Evolutionary conservation across 2,113 vertebrate species (phyloP), one percentile per base, ranked within the genome.

Genomic region (Burhinus bistriatus): DNA sequence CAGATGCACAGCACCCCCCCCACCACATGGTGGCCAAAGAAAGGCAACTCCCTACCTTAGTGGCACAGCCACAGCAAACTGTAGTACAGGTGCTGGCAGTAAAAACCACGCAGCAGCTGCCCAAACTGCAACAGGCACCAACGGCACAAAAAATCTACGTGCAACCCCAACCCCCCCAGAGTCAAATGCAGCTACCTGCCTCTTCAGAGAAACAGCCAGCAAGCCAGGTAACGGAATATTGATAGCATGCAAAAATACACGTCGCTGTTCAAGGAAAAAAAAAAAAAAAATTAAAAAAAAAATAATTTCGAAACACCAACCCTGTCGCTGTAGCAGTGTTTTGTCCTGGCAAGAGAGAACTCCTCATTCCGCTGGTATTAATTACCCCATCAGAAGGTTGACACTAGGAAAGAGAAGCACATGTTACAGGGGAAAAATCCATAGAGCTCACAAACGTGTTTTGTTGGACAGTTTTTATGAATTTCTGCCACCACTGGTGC

Each of bases 41-140:
- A 98, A 97, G 98, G 97, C 98, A 99, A 51, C 96, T 96, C 86
- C 84, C 98, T 66, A 97, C 97, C 65, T 89, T 98, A n/a, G 97
- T 98, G 97, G 98, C 98, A 80, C 98, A 98, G 98, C 98, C 98
- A 93, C 97, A 98, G 29, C 98, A 98, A 94, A 98, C 98, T 61
- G 98, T 98, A 95, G 97, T 99, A 94, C 99, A 99, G 98, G 98
- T 98, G 91, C 97, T 98, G 47, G 98, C 98, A 36, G 97, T 98
- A 87, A 99, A 99, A 98, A 98, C 98, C 69, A 98, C 98, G 7
- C 98, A 99, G 61, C 99, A 99, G 97, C 99, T 99, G 76, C 99
- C 99, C 25, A 99, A 99, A 97, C 98, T 99, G 51, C 99, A 99
- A 97, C 99, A 99, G 94, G 99, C 99, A 42, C 99, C 99, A 89